These are phyloP conservation scores for Drosophila repletoides DNA, from an alignment of 1,140 invertebrate species.

Conservation along the genomic window DNA sequence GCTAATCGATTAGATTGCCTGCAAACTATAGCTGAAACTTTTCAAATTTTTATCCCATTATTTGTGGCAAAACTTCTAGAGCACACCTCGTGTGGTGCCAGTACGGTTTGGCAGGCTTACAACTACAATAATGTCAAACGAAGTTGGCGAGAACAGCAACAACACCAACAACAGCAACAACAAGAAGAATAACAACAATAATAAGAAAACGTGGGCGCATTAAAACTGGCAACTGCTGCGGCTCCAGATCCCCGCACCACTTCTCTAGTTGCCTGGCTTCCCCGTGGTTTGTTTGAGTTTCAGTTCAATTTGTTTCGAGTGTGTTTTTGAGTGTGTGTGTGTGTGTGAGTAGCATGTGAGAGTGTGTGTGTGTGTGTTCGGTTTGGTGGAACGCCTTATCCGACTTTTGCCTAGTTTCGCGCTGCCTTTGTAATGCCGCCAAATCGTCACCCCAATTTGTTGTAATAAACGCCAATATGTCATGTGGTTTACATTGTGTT, in stretches of 20 bases:
- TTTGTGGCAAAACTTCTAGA: neutral
- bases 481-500: constrained; percentile 63
- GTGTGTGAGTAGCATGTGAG: constrained; percentile 5
- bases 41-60: neutral
- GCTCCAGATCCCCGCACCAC: neutral
- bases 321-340: constrained; percentile 6
- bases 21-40: too few species aligned
- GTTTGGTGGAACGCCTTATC: constrained; percentile 48
- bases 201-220: constrained; percentile 25
- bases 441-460: constrained; percentile 75
- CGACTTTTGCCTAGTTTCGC: constrained; percentile 47
- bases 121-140: constrained; percentile 63
- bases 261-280: neutral
- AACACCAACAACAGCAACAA: constrained; percentile 13
- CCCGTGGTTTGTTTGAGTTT: constrained; percentile 57
- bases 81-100: constrained; percentile 17
- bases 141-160: constrained; percentile 50
- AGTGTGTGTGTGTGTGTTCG: constrained; percentile 3
- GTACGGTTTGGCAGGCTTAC: constrained; percentile 48
- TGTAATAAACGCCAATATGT: constrained; percentile 81
- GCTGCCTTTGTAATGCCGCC: constrained; percentile 45
- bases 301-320: constrained; percentile 52
- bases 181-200: constrained; percentile 11
- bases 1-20: too few species aligned
- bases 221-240: constrained; percentile 22